Evolutionary conservation across 2,888 invertebrate species (phyloP).

Genomic region (Steinernema hermaphroditum): DNA sequence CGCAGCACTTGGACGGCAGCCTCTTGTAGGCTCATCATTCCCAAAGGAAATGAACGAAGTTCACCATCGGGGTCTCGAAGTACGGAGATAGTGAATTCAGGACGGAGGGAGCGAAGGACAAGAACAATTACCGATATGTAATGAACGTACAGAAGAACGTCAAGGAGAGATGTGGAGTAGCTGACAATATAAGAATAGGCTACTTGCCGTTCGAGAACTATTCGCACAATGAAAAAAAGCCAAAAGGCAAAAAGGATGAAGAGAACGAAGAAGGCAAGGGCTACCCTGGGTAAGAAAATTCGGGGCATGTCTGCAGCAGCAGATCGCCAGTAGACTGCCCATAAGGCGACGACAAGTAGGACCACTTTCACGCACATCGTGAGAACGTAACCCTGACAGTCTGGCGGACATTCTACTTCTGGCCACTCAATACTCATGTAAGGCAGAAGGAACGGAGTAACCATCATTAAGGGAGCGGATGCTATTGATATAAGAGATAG

Average conservation of each 20-base stretch:
- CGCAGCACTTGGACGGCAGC: constrained; percentile 92
- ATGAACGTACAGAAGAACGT: constrained; percentile 53
- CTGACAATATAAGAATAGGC: constrained; percentile 74
- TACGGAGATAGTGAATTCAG: constrained; percentile 76
- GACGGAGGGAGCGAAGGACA: constrained; percentile 87
- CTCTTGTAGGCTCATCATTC: constrained; percentile 68
- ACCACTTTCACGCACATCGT: constrained; percentile 55
- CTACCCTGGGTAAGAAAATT: constrained; percentile 52
- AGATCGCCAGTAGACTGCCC: constrained; percentile 51
- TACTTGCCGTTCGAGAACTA: constrained; percentile 67
- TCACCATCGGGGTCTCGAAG: constrained; percentile 84
- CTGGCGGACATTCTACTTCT: constrained; percentile 55
- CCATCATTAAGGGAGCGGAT: constrained; percentile 61
- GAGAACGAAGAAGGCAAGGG: constrained; percentile 69
- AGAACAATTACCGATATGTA: constrained; percentile 80
- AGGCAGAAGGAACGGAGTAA: constrained; percentile 50
- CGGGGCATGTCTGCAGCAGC: constrained; percentile 60
- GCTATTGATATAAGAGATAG: constrained; percentile 53
- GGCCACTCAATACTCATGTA: constrained; percentile 50
- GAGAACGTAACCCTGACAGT: constrained; percentile 57
- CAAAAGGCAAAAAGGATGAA: constrained; percentile 94
- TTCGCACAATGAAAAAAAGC: constrained; percentile 93
- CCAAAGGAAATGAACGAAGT: constrained; percentile 39
- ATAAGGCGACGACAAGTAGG: constrained; percentile 52
- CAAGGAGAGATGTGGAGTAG: constrained; percentile 89